Percentiles rank a stretch among this genome's conserved stretches.
These are phyloP conservation scores for Drosophila helvetica DNA, from an alignment of 2,888 invertebrate genomes.

Conservation along the genomic window DNA sequence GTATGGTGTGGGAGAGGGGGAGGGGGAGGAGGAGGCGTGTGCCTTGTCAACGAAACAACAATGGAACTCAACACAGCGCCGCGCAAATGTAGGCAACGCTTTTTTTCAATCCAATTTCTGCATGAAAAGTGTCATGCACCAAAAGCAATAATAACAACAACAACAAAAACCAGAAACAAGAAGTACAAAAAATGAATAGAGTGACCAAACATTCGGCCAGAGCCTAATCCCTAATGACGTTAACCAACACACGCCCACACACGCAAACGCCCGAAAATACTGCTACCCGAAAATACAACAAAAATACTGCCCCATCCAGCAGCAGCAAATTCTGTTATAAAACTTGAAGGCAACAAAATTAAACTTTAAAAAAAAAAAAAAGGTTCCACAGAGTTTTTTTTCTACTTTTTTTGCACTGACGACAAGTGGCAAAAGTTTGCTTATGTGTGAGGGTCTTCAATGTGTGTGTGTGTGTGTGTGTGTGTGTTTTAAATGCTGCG, in stretches of 20 bases:
- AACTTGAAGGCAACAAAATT: slow-evolving; percentile 27
- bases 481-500: slow-evolving; percentile 42
- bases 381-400: slow-evolving; percentile 38
- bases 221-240: slow-evolving; percentile 47
- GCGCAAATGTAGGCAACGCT: slow-evolving; percentile 59
- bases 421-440: slow-evolving; percentile 65
- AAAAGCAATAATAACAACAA: slow-evolving; percentile 7
- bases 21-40: slow-evolving; percentile 7
- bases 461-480: slow-evolving; percentile 30
- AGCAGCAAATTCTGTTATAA: slow-evolving; percentile 6
- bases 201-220: slow-evolving; percentile 31
- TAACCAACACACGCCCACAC: slow-evolving; percentile 26
- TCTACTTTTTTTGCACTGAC: slow-evolving; percentile 35
- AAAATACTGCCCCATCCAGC: slow-evolving; percentile 1
- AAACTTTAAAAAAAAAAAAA: slow-evolving; percentile 41
- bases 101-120: slow-evolving; percentile 33
- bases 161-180: not conserved
- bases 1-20: slow-evolving; percentile 14
- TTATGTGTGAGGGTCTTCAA: not conserved
- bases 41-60: slow-evolving; percentile 37
- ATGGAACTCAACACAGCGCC: slow-evolving; percentile 34
- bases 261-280: not conserved
- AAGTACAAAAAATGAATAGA: slow-evolving; percentile 18
- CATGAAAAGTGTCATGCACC: slow-evolving; percentile 30
- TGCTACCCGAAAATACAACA: not conserved